Evolutionary conservation across 2,888 invertebrate species (phyloP).

Genomic region (Rhamphomyia laevipes): DNA sequence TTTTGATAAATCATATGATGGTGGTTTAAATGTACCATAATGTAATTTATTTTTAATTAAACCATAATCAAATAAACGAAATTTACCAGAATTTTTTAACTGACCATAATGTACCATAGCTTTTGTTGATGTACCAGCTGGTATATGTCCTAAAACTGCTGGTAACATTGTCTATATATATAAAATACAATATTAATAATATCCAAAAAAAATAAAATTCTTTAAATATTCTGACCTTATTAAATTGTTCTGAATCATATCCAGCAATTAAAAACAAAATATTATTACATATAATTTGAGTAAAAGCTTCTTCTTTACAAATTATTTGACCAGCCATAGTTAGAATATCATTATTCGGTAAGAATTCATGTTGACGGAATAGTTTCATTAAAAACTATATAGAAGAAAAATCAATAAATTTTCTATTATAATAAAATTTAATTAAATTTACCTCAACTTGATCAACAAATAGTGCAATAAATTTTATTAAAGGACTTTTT

Average conservation of each 20-base stretch:
- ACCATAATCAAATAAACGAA: constrained; percentile 43
- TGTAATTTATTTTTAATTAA: constrained; percentile 34
- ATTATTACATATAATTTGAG: constrained; percentile 46
- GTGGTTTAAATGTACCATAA: constrained; percentile 42
- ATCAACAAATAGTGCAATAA: constrained; percentile 27
- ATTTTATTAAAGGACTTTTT: constrained; percentile 27
- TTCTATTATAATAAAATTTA: neutral
- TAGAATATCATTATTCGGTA: constrained; percentile 41
- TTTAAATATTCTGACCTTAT: constrained; percentile 25
- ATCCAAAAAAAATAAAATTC: neutral
- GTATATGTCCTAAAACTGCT: constrained; percentile 46
- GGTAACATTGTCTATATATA: constrained; percentile 47
- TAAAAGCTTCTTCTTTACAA: constrained; percentile 40
- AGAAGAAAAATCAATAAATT: constrained; percentile 43
- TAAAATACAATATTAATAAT: neutral
- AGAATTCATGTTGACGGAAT: constrained; percentile 40
- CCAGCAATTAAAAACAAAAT: constrained; percentile 42
- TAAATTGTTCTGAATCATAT: constrained; percentile 30
- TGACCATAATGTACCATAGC: constrained; percentile 58
- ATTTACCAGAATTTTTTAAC: constrained; percentile 38
- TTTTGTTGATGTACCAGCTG: constrained; percentile 50
- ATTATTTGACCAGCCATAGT: constrained; percentile 36
- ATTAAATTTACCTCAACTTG: constrained; percentile 4
- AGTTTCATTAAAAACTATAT: constrained; percentile 22
- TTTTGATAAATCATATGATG: constrained; percentile 41